Conservation (phyloP, 2,888 invertebrate species). For the Chymomyza amoena region DNA sequence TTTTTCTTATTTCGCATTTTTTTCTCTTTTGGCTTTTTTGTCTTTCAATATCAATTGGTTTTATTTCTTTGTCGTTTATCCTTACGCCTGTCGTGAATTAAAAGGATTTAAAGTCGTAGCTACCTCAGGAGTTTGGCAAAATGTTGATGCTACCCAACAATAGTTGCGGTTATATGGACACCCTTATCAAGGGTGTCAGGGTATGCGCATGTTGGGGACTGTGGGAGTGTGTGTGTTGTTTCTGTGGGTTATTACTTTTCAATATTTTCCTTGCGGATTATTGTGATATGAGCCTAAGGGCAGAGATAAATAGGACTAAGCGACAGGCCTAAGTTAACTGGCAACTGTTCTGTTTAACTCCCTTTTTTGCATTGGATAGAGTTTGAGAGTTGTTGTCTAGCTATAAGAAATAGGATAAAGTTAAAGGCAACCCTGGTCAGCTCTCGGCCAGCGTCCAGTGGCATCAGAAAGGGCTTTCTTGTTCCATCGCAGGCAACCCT, state of each 20-base stretch:
- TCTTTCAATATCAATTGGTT: constrained; percentile 61
- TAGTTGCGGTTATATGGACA: constrained; percentile 50
- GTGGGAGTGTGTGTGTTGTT: constrained; percentile 40
- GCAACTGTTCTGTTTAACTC: not conserved
- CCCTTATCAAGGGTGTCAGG: not conserved
- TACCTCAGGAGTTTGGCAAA: constrained; percentile 41
- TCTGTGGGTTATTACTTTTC: constrained; percentile 78
- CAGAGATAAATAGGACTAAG: constrained; percentile 20
- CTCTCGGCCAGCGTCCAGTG: too few relatives aligned
- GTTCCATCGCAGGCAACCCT: too few relatives aligned
- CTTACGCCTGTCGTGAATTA: constrained; percentile 70
- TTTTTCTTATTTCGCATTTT: constrained; percentile 43
- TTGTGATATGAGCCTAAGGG: constrained; percentile 64
- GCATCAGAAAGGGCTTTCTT: too few relatives aligned
- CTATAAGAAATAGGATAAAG: too few relatives aligned
- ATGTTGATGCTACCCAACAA: constrained; percentile 57
- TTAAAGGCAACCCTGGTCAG: too few relatives aligned
- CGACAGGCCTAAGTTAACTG: not conserved
- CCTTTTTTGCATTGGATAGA: not conserved
- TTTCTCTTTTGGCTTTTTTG: not conserved
- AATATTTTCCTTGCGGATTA: constrained; percentile 79
- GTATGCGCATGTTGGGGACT: constrained; percentile 6
- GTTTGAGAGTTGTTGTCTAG: too few relatives aligned
- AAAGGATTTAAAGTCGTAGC: constrained; percentile 67
- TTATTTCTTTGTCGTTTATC: constrained; percentile 30